Percentiles rank a stretch among this genome's conserved stretches.
Evolutionary conservation across 2,797 vertebrate species (phyloP).

Genomic region (Triplophysa yarkandensis): DNA sequence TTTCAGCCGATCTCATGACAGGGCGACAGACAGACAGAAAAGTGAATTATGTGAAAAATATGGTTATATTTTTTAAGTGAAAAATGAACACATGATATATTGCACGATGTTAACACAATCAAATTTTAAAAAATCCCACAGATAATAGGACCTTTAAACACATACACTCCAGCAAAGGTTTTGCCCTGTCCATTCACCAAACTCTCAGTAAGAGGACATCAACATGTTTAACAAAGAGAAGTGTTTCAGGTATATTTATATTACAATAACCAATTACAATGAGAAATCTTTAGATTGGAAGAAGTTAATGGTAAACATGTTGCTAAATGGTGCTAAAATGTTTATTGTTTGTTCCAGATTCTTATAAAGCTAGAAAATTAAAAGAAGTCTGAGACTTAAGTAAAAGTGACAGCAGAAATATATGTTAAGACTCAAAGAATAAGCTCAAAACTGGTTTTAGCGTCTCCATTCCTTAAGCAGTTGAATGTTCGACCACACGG

Average conservation of each 20-base stretch:
- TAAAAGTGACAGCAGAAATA: conserved; percentile 54
- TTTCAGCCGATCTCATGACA: too few relatives aligned
- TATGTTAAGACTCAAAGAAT: conserved; percentile 46
- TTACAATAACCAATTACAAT: too few relatives aligned
- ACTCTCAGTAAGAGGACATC: conserved; percentile 60
- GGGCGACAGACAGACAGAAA: too few relatives aligned
- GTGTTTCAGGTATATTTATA: conserved; percentile 50
- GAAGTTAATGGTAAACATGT: not conserved
- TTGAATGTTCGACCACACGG: conserved; percentile 9
- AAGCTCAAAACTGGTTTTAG: conserved; percentile 41
- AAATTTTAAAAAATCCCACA: too few relatives aligned
- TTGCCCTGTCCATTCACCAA: conserved; percentile 78
- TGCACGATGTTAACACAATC: too few relatives aligned
- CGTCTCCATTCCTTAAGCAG: not conserved
- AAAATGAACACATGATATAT: too few relatives aligned
- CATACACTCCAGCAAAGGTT: conserved; percentile 83
- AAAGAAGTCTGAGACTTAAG: conserved; percentile 51
- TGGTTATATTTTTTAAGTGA: too few relatives aligned
- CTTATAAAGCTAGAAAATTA: conserved; percentile 57
- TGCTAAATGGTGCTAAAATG: not conserved
- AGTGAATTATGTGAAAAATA: too few relatives aligned
- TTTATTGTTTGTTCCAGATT: conserved; percentile 40
- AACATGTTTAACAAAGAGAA: conserved; percentile 40
- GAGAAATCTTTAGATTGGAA: not conserved
- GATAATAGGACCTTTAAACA: conserved; percentile 87